phyloP scores from a whole-genome alignment of 2,888 invertebrate species.

The Megastigmus dorsalis region DNA sequence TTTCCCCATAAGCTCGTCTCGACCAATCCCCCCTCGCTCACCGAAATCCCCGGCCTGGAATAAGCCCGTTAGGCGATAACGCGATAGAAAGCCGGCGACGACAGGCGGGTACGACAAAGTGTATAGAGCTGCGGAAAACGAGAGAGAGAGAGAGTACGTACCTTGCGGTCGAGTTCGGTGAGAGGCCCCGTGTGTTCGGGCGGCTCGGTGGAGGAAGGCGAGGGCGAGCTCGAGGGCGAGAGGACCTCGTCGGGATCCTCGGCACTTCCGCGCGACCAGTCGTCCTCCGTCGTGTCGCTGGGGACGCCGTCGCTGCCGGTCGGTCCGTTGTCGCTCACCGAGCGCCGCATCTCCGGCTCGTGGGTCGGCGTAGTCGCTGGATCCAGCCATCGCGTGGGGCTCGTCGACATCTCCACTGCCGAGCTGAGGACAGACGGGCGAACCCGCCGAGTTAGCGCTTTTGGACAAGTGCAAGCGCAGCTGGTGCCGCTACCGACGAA shows the following conservation, averaged over 20 bases:
- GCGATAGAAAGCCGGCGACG: no score
- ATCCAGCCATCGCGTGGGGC: slow-evolving; percentile 68
- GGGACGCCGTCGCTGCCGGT: slow-evolving; percentile 78
- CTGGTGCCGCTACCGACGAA: no score
- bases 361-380: slow-evolving; percentile 62
- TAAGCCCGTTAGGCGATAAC: no score
- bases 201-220: slow-evolving; percentile 67
- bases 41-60: no score
- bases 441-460: background rate
- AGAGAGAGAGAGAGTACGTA: slow-evolving; percentile 50
- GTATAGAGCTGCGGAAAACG: background rate
- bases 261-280: slow-evolving; percentile 83
- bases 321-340: slow-evolving; percentile 70
- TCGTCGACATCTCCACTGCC: slow-evolving; percentile 68
- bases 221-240: slow-evolving; percentile 64
- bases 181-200: slow-evolving; percentile 71
- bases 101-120: no score
- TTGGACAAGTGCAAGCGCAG: background rate
- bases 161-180: slow-evolving; percentile 82
- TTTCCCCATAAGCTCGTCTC: no score
- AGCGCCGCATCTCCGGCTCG: slow-evolving; percentile 71
- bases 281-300: slow-evolving; percentile 81
- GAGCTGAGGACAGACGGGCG: slow-evolving; percentile 61
- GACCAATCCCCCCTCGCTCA: no score
- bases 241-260: slow-evolving; percentile 80